Base-by-base conservation (phyloP, 2,888 invertebrate genomes). In the Microdon myrmicae region DNA sequence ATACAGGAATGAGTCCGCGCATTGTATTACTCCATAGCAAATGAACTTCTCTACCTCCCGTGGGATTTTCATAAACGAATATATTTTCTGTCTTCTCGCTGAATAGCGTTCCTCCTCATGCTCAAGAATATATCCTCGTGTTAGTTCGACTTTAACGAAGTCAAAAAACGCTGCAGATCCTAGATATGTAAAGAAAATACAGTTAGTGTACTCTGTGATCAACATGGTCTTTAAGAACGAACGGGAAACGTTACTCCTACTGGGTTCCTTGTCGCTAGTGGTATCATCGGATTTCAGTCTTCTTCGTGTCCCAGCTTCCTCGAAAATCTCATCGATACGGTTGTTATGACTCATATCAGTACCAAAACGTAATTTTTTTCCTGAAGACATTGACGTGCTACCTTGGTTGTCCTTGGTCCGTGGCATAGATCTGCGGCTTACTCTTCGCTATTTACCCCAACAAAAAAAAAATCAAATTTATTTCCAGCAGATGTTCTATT, bases 1-100 rank as follows among this genome's bases (percentile, higher is more conserved):
- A 83, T 95, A 98, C 44, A 98, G 84, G 80, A 99, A 94, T 12
- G 97, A 96, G 81, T 99, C 99, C 17, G 94, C 90, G 82, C 98
- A 98, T 81, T 94, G 94, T 80, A 96, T 89, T 73, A 95, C 93
- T 20, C 96, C 96, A 82, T 94, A 96, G 1, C 86, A 85, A 89
- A 96, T 92, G 74, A 96, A 96, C 72, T 92, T 90, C 75, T 94
- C 94, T 25, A 94, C 84, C 81, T 97, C 94, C 71, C 89, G 84
- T 2, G 99, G 95, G 75, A 98, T 94, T 82, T 91, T 91, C 83
- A 98, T 90, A 76, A 98, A 98, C 0, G 95, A 94, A 78, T 98
- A 98, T 32, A 98, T 93, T 82, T 96, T 93, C 76, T 97, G 93
- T 55, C 98, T 83, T 68, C 96, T 86, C 2, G 96, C 96, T 14